These are phyloP conservation scores for Nixonia krombeini DNA, from an alignment of 1,140 invertebrate species.

Conservation along the genomic window DNA sequence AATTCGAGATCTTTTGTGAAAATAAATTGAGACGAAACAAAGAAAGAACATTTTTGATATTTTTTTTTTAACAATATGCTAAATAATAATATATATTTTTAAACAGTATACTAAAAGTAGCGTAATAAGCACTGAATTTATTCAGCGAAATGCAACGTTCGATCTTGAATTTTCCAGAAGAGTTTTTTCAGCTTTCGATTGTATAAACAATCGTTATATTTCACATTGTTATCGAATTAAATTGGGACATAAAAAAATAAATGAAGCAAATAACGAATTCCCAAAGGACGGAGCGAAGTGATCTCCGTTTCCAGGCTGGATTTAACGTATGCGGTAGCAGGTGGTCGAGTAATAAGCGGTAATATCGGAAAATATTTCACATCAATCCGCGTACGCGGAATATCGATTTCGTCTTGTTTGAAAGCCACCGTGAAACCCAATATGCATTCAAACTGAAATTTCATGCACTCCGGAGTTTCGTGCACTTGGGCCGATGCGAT, in stretches of 20 bases:
- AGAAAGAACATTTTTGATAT: background rate
- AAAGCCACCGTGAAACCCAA: constrained; percentile 47
- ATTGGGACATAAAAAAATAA: constrained; percentile 15
- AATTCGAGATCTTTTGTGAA: background rate
- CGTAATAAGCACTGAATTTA: too few species aligned
- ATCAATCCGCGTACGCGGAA: constrained; percentile 55
- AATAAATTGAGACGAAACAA: constrained; percentile 9
- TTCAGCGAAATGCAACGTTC: too few species aligned
- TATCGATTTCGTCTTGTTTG: constrained; percentile 59
- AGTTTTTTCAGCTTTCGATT: constrained; percentile 1
- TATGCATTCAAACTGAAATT: constrained; percentile 63
- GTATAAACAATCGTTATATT: background rate
- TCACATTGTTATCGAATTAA: constrained; percentile 16
- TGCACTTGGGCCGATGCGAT: constrained; percentile 48
- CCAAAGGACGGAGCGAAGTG: constrained; percentile 22
- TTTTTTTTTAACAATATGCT: too few species aligned
- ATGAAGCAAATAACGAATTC: constrained; percentile 23
- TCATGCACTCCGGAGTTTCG: constrained; percentile 48
- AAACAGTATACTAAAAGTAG: too few species aligned
- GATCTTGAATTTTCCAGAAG: too few species aligned
- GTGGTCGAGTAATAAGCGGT: constrained; percentile 58
- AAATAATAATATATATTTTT: too few species aligned
- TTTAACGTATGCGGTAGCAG: constrained; percentile 48
- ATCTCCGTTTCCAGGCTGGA: constrained; percentile 19
- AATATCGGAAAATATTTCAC: constrained; percentile 66